A percentile compares a stretch with the other conserved stretches of the same genome.
phyloP scores from a whole-genome alignment of 2,888 invertebrate genomes.

The Lobophora halterata region DNA sequence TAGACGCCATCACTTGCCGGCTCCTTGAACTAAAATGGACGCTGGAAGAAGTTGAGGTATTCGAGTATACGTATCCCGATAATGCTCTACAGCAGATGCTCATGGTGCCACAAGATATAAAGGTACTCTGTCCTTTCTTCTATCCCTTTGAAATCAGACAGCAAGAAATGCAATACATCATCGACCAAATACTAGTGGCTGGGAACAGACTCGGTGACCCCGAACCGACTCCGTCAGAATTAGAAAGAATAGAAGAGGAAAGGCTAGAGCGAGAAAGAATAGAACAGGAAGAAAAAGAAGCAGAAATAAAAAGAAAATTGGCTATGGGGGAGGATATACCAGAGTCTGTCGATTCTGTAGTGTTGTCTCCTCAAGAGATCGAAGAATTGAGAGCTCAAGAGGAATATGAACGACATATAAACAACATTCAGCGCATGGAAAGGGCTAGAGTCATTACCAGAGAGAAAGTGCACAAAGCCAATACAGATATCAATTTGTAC shows the following conservation, averaged over 20 bases:
- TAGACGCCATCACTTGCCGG: slow-evolving; percentile 81
- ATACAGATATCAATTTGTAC: slow-evolving; percentile 59
- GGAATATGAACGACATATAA: slow-evolving; percentile 51
- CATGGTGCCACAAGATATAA: slow-evolving; percentile 84
- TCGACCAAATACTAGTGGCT: slow-evolving; percentile 65
- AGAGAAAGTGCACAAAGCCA: slow-evolving; percentile 44
- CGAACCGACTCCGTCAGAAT: slow-evolving; percentile 57
- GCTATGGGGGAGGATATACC: slow-evolving; percentile 52
- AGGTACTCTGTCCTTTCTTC: slow-evolving; percentile 82
- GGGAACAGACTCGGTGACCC: slow-evolving; percentile 67
- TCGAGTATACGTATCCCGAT: slow-evolving; percentile 87
- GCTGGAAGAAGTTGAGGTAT: slow-evolving; percentile 78
- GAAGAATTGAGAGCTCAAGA: slow-evolving; percentile 45
- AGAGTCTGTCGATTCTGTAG: slow-evolving; percentile 39
- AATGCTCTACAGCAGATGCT: slow-evolving; percentile 85
- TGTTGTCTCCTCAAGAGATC: slow-evolving; percentile 49
- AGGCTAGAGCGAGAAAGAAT: slow-evolving; percentile 49
- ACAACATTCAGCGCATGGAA: slow-evolving; percentile 70
- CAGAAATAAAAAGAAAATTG: slow-evolving; percentile 48
- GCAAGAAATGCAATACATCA: slow-evolving; percentile 69
- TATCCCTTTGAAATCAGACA: slow-evolving; percentile 80
- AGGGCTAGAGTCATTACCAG: slow-evolving; percentile 46
- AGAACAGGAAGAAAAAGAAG: slow-evolving; percentile 50
- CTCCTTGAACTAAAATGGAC: slow-evolving; percentile 81
- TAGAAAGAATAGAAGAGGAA: slow-evolving; percentile 51